Percentiles rank a stretch among this genome's conserved stretches.
These are phyloP conservation scores for Campaea margaritaria DNA, from an alignment of 2,888 invertebrate species.

Conservation along the genomic window DNA sequence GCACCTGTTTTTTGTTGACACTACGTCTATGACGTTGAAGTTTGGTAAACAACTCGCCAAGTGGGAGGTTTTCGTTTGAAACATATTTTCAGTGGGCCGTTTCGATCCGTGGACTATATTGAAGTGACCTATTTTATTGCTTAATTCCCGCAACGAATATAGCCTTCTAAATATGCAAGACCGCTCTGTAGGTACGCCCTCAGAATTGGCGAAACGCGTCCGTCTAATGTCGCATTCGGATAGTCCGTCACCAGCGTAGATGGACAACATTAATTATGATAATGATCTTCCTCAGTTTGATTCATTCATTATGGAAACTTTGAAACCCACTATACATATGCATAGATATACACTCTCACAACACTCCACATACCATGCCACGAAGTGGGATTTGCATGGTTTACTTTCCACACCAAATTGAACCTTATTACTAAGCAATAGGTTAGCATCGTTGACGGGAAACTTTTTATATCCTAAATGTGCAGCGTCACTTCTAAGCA, in stretches of 20 bases:
- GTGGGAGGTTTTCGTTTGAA: constrained; percentile 33
- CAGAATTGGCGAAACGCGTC: constrained; percentile 5
- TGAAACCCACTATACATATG: constrained; percentile 40
- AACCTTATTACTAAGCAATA: constrained; percentile 38
- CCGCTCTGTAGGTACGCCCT: not conserved
- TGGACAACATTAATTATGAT: constrained; percentile 41
- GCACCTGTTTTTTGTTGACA: constrained; percentile 49
- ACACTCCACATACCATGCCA: constrained; percentile 38
- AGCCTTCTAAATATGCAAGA: constrained; percentile 7
- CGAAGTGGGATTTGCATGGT: constrained; percentile 34
- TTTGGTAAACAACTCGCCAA: constrained; percentile 33
- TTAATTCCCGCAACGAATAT: constrained; percentile 5
- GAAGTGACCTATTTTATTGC: constrained; percentile 20
- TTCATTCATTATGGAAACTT: constrained; percentile 44
- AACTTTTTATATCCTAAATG: constrained; percentile 54
- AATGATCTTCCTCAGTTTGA: constrained; percentile 41
- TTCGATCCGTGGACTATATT: constrained; percentile 7
- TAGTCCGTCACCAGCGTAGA: constrained; percentile 6
- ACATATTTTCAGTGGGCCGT: constrained; percentile 19
- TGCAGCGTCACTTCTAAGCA: constrained; percentile 72
- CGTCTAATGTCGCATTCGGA: not conserved
- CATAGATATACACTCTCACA: constrained; percentile 43
- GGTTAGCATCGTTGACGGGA: constrained; percentile 44
- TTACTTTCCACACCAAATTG: constrained; percentile 34
- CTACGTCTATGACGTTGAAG: constrained; percentile 34